Evolutionary conservation across 2,888 invertebrate species (phyloP).

Genomic region (Schrankia costaestrigalis): DNA sequence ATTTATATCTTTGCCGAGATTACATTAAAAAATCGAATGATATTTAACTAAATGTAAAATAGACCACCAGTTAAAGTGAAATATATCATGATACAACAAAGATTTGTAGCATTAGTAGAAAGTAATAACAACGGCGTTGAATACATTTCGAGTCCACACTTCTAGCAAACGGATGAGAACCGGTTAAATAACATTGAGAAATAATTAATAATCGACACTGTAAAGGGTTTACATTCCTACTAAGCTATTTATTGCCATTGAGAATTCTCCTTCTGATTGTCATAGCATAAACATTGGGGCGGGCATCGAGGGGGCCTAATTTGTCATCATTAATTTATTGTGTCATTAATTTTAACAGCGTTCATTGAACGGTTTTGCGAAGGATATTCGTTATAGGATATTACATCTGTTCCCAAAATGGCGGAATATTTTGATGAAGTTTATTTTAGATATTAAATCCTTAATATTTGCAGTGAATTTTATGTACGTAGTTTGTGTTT

Average conservation of each 20-base stretch:
- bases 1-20: no score
- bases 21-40: no score
- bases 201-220: constrained; percentile 1
- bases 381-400: constrained; percentile 13
- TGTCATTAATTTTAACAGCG: constrained; percentile 15
- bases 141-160: no score
- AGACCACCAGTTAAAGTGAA: no score
- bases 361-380: constrained; percentile 12
- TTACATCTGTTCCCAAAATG: constrained; percentile 14
- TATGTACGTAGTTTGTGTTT: no score
- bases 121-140: no score
- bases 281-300: constrained; percentile 12
- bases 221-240: constrained; percentile 4
- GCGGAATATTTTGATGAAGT: constrained; percentile 1
- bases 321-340: constrained; percentile 17
- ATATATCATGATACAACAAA: no score
- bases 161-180: neutral
- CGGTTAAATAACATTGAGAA: neutral
- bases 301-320: constrained; percentile 11
- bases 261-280: constrained; percentile 9
- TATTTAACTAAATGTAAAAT: no score
- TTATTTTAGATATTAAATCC: no score
- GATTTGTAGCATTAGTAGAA: no score
- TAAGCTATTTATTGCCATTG: constrained; percentile 8
- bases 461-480: no score